phyloP scores from a whole-genome alignment of 2,888 invertebrate genomes.

The Stegophylla sp. region DNA sequence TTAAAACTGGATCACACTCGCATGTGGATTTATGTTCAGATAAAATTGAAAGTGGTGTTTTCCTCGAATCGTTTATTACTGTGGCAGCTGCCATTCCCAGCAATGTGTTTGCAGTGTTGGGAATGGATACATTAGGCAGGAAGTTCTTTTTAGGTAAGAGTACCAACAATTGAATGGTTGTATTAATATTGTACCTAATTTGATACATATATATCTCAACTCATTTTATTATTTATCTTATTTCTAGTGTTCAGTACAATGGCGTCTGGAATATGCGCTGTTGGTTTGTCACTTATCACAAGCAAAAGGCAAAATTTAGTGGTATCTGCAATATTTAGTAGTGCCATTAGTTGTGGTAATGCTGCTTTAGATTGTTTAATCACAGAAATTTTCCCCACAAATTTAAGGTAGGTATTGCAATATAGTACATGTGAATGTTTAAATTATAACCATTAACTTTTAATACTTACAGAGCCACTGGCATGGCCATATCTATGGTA shows the following conservation, averaged over 20 bases:
- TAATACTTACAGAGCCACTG: conserved; percentile 75
- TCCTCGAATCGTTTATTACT: conserved; percentile 85
- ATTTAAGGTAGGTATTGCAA: conserved; percentile 72
- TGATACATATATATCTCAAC: background rate
- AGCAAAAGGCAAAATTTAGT: conserved; percentile 83
- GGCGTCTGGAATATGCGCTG: conserved; percentile 82
- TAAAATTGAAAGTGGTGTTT: conserved; percentile 79
- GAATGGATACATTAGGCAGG: conserved; percentile 85
- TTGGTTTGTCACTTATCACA: conserved; percentile 83
- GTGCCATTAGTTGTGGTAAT: conserved; percentile 87
- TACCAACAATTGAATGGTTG: background rate
- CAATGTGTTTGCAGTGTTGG: conserved; percentile 80
- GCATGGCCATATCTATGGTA: conserved; percentile 89
- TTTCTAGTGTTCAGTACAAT: conserved; percentile 84
- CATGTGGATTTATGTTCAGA: conserved; percentile 71
- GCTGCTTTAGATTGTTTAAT: conserved; percentile 90
- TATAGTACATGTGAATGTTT: too few species aligned
- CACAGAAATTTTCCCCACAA: conserved; percentile 91
- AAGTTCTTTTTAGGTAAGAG: conserved; percentile 82
- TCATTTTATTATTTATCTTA: conserved; percentile 60
- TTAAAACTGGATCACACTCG: conserved; percentile 72
- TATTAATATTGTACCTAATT: background rate
- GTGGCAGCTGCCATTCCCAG: conserved; percentile 86
- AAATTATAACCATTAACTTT: background rate
- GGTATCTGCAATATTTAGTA: conserved; percentile 84